Base-by-base conservation (phyloP, 2,113 vertebrate genomes). In the Rhodinocichla rosea region DNA sequence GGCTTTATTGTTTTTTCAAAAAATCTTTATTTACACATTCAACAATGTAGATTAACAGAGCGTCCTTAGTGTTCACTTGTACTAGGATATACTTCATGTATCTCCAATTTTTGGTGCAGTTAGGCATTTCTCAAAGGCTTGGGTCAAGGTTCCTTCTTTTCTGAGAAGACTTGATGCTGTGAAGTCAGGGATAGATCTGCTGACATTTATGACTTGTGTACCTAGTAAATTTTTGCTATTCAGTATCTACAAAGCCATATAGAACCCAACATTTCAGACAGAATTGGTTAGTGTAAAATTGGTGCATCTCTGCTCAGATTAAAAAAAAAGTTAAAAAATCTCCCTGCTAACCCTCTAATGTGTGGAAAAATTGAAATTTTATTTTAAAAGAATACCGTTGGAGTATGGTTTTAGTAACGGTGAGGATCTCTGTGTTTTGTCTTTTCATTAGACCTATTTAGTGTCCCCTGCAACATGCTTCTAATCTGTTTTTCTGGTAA, bases 31-130 rank as follows among this genome's bases (percentile, higher is more conserved):
- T 77, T 89, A 23, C 15, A 59, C 14, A 63, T 3, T 65, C 9
- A 77, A n/a, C 13, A 53, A 7, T 20, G 27, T 57, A 62, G 42
- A 21, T 81, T 83, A 68, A 70, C 37, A 69, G 62, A 71, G 1
- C 8, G n/a, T 52, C 4, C 11, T 88, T 35, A 68, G 20, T 71
- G 21, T 71, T 89, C 17, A 23, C 2, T 76, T 90, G 32, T 32
- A 39, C 44, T 57, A 39, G 77, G 45, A 22, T 15, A 13, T 45
- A 44, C 0, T 13, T 24, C 45, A 3, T 1, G 0, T 49, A 37
- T n/a, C 8, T 73, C 15, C 6, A 23, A 0, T 65, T 74, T 92
- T 71, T 37, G 53, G 9, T 37, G 11, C 35, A 26, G 3, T 50
- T 42, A 26, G 47, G 16, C 6, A 50, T 26, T 19, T 22, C 18